Base-by-base conservation (phyloP, 2,797 vertebrate species). In the Darevskia mixta region DNA sequence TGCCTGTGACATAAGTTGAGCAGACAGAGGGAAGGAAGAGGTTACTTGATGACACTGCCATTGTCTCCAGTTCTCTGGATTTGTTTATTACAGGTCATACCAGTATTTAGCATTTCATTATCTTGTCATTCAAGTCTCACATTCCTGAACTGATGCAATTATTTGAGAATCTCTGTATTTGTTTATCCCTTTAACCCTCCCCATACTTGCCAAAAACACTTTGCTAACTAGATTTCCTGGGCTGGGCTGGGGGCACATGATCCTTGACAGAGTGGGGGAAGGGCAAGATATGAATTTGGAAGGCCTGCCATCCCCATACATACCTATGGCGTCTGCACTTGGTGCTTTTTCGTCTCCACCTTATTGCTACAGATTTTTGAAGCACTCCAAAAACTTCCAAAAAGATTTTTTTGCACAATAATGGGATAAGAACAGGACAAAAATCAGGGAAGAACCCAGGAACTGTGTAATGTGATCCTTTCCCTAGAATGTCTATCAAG, bases 1-100 rank as follows among this genome's bases (percentile, higher is more conserved):
- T 43, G 13, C 27, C 64, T 73, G 32, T 9, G 18, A 77, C 27
- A 6, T 35, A 25, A 58, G 45, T 38, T 58, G 69, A 45, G 25
- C n/a, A 41, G 43, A 41, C 13, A 67, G 55, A 77, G 18, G 29
- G 25, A 82, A 35, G 61, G 41, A 83, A 49, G 27, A 78, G 81
- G 87, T 45, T 29, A 76, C 55, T 45, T 49, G n/a, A 13, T 20
- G 29, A 76, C 58, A 66, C 45, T 87, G 29, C 49, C 41, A n/a
- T 23, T 49, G 29, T 72, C 66, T 41, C 72, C 72, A 66, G 64
- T 49, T 49, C 9, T 87, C 71, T 35, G 29, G n/a, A 64, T 41
- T 67, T 82, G 72, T 67, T 87, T 87, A 87, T 45, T 85, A 41
- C 25, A 76, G 23, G 55, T 66, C 35, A 64, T 41, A 64, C 38